Base-by-base conservation (phyloP, 2,888 invertebrate species). In the Dastarcus helophoroides region DNA sequence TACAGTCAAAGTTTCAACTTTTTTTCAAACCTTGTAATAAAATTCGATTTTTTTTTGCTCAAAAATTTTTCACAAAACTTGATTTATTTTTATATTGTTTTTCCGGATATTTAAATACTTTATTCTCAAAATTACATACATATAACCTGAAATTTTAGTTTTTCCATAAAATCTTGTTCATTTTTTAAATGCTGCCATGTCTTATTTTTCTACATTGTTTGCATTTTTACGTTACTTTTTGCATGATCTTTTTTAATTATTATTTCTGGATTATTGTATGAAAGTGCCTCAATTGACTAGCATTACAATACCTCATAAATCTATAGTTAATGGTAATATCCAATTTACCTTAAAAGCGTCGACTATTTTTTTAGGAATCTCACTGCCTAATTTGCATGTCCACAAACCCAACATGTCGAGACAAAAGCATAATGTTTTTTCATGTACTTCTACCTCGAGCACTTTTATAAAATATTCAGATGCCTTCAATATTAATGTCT, bases 371-470 rank as follows among this genome's bases (percentile, higher is more conserved):
- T 69, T 68, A 2, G 83, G 79, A 17, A 81, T 63, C 37, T 71
- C 69, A n/a, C 64, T 69, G 2, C 63, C 62, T 39, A 80, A 73
- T 51, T 77, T 74, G 9, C 58, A 51, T 28, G 79, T 74, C 94
- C 93, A 94, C 13, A 76, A 57, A 4, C 78, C 70, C 59, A 91
- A 71, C 73, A 81, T 79, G 47, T 85, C 79, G 13, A 93, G 64
- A 4, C 84, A 79, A 45, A 76, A 78, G 39, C 83, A 75, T 30
- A 93, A 62, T 1, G 88, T 90, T 51, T 86, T 86, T 61, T 95
- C 94, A 58, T 94, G 91, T 16, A 86, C 85, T 70, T 95, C 94
- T 27, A 72, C 69, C 51, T 86, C 85, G 22, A 94, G 64, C 22
- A 85, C 76, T 55, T 82, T 81, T 14, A 80, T 65, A 54, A 85